A percentile compares a stretch with the other conserved stretches of the same genome.
These are phyloP conservation scores for Hydroisotoma schaefferi DNA, from an alignment of 2,888 invertebrate species.

Conservation along the genomic window DNA sequence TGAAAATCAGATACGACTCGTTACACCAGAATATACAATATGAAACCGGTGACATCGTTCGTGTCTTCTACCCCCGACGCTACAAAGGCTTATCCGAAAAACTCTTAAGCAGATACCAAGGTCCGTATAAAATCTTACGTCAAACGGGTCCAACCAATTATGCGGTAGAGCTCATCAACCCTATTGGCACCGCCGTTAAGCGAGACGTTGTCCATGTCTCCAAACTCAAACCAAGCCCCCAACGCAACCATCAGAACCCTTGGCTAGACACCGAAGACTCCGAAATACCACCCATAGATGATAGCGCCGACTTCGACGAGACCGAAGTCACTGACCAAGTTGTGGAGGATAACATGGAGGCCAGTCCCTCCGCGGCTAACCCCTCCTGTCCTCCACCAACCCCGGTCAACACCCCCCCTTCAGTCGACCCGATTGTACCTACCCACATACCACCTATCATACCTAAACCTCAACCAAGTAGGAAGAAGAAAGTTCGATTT, in stretches of 20 bases:
- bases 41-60: constrained; percentile 16
- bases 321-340: too few species aligned
- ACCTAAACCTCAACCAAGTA: too few species aligned
- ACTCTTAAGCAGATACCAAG: constrained; percentile 9
- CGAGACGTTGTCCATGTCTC: constrained; percentile 11
- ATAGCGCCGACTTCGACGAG: too few species aligned
- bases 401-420: too few species aligned
- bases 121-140: constrained; percentile 11
- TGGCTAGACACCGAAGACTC: background rate
- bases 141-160: constrained; percentile 12
- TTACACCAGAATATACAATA: constrained; percentile 1
- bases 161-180: constrained; percentile 12
- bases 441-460: too few species aligned
- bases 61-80: constrained; percentile 15
- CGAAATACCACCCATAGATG: background rate
- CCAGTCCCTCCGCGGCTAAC: too few species aligned
- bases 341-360: too few species aligned
- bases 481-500: too few species aligned
- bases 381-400: too few species aligned
- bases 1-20: constrained; percentile 14
- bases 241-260: background rate
- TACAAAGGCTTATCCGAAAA: constrained; percentile 14
- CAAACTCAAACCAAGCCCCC: background rate
- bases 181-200: background rate
- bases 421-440: too few species aligned